Evolutionary conservation across 2,888 invertebrate species (phyloP).

Genomic region (Meteorus colon): DNA sequence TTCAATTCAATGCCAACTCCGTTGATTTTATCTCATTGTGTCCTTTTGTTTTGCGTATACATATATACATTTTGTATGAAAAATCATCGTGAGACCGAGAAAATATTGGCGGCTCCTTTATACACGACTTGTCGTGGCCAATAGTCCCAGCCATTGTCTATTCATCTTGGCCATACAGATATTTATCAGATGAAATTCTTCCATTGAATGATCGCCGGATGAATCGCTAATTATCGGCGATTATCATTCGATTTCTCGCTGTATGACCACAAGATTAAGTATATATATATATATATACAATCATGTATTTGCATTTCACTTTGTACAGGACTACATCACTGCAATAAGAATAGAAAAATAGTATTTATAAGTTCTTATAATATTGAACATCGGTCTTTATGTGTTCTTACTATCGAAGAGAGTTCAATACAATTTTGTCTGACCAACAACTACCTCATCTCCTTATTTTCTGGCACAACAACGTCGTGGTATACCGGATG

Average conservation of each 20-base stretch:
- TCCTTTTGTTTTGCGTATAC: slow-evolving; percentile 24
- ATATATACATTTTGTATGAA: slow-evolving; percentile 10
- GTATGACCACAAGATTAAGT: not conserved
- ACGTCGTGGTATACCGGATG: slow-evolving; percentile 10
- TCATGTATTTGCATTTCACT: not conserved
- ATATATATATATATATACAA: not conserved
- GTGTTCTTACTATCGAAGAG: not conserved
- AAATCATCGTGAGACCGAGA: slow-evolving; percentile 35
- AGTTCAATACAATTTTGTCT: not conserved
- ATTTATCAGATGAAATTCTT: slow-evolving; percentile 52
- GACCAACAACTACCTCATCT: slow-evolving; percentile 21
- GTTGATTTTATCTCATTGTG: slow-evolving; percentile 49
- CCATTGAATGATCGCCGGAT: slow-evolving; percentile 64
- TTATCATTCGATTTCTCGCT: slow-evolving; percentile 32
- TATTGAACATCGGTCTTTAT: not conserved
- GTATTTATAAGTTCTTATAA: not conserved
- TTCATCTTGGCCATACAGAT: slow-evolving; percentile 50
- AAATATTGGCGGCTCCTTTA: slow-evolving; percentile 48
- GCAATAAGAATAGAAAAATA: not conserved
- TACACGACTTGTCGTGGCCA: slow-evolving; percentile 46
- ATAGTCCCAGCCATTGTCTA: slow-evolving; percentile 50
- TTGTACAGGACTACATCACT: not conserved
- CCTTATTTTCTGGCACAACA: slow-evolving; percentile 6
- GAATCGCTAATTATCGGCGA: slow-evolving; percentile 61
- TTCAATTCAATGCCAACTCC: slow-evolving; percentile 52